phyloP scores from a whole-genome alignment of 2,113 vertebrate species.

The Protobothrops mucrosquamatus region DNA sequence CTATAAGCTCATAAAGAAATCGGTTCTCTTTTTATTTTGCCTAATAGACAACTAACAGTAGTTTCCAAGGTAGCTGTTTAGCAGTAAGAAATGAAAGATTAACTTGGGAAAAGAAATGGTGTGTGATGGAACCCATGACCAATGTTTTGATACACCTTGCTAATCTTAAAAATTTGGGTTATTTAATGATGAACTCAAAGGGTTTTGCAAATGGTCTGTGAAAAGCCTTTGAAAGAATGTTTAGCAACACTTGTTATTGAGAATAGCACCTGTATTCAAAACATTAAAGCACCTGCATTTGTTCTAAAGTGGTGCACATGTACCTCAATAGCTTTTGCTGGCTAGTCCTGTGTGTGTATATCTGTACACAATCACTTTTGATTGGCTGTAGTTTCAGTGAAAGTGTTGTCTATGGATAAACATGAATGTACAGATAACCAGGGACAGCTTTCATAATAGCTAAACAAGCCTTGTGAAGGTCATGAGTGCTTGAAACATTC shows the following conservation, averaged over 20 bases:
- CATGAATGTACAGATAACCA: background rate
- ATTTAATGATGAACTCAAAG: background rate
- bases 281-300: background rate
- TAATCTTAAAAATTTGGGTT: background rate
- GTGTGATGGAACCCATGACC: background rate
- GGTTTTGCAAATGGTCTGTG: background rate
- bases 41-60: background rate
- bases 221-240: background rate
- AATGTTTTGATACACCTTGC: background rate
- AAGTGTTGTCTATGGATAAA: background rate
- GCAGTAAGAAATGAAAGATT: background rate
- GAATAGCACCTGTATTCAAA: background rate
- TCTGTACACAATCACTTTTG: background rate
- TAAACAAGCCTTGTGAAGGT: background rate
- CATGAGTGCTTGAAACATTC: background rate
- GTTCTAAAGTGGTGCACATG: background rate
- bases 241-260: background rate
- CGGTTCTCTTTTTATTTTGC: background rate
- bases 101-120: background rate
- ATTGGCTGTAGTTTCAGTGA: background rate
- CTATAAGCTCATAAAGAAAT: background rate
- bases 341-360: background rate
- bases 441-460: background rate
- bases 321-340: background rate
- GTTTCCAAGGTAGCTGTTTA: background rate